Evolutionary conservation across 2,113 vertebrate genomes (phyloP), one percentile per base, ranked within the genome.

Genomic region (Thryonomys swinderianus): DNA sequence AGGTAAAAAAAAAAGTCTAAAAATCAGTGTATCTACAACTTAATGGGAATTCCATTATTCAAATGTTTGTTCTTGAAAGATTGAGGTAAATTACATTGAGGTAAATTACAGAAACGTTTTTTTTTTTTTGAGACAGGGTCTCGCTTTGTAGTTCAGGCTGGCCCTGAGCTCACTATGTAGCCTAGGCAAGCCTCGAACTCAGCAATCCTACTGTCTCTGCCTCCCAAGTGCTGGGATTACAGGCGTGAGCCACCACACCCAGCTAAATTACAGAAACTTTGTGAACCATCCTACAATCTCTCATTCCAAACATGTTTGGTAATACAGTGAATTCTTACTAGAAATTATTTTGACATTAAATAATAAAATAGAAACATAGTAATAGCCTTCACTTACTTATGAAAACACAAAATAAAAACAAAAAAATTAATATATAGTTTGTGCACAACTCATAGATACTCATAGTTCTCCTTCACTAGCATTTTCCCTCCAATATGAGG

Each of bases 21-120:
- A 92, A 93, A 45, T 69, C 69, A 45, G n/a, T 21, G 18, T 51
- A 71, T 84, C 48, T 30, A 62, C 51, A 84, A 51, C 18, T 37
- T 51, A 51, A 4, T 82, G 74, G 32, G 73, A 51, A 91, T 53
- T 51, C 21, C 21, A 14, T 45, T 74, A 76, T 57, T 48, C 34
- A 78, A 79, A 6, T 83, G 4, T 84, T 76, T 86, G 48, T 69
- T 96, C 40, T 90, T 57, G 6, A 94, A 88, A 86, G 80, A 92
- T 53, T 51, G 48, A 51, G 48, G 10, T 51, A 51, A 51, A n/a
- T n/a, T n/a, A 27, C 13, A 32, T 45, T 66, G 90, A 40, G 27
- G 85, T 73, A 85, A 85, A 79, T 92, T n/a, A 73, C n/a, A n/a
- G n/a, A n/a, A n/a, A n/a, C n/a, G n/a, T n/a, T n/a, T n/a, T n/a